Base-by-base conservation (phyloP, 2,113 vertebrate genomes). In the Tor tambroides region DNA sequence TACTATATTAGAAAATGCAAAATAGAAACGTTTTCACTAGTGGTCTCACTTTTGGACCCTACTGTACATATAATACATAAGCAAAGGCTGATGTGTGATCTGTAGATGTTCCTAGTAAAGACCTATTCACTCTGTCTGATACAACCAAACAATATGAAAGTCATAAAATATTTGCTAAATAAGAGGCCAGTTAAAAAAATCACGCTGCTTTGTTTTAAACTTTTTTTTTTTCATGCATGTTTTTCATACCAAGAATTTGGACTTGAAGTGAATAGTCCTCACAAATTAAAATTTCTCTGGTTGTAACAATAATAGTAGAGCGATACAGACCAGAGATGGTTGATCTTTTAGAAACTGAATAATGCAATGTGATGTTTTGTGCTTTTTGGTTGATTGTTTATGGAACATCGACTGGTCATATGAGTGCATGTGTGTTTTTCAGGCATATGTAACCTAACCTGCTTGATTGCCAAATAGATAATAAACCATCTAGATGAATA, bases 391-490 rank as follows among this genome's bases (percentile, higher is more conserved):
- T 80, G 23, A 41, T 61, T 9, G 23, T 61, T 80, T 61, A 61
- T 59, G 19, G 54, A 61, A 80, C 54, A 41, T 41, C 78, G 14
- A 10, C 54, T 80, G 54, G 21, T 61, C 10, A 63, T 43, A 61
- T 80, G 78, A 41, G 35, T 38, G 76, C 41, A 28, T 74, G 30
- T 84, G 78, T 80, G 83, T 49, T n/a, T 79, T 80, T 61, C 32
- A 38, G 3, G 14, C 19, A n/a, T 38, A 30, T 15, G 14, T 41
- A 41, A 63, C 56, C 74, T 41, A 43, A 43, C 6, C 32, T n/a
- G n/a, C n/a, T 51, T 56, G 19, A 32, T 78, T 23, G 28, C 71
- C 84, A 78, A 77, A 72, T 56, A 21, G 32, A 61, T 56, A 43
- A 38, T 26, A 38, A 80, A 80, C 8, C 12, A 1, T 67, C 1